Percentiles rank a stretch among this genome's conserved stretches.
phyloP scores from a whole-genome alignment of 2,888 invertebrate genomes.

The Lasius fuliginosus region DNA sequence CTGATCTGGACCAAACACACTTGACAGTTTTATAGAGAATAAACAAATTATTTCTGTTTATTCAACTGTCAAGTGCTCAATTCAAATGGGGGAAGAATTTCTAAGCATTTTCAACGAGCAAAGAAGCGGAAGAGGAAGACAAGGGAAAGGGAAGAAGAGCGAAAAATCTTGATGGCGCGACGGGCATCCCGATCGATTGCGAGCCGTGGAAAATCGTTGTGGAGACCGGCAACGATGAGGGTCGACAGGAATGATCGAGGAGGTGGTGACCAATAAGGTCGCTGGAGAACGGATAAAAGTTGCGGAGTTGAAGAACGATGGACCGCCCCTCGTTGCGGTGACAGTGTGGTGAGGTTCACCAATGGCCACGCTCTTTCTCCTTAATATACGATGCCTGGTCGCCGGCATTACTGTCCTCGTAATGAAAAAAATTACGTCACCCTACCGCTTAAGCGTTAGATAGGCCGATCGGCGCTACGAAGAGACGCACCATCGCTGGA shows the following conservation, averaged over 20 bases:
- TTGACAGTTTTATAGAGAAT: constrained; percentile 11
- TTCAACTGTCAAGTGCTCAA: not conserved
- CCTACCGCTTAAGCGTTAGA: constrained; percentile 63
- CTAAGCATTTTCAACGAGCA: not conserved
- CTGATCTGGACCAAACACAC: not conserved
- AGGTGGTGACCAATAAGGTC: constrained; percentile 77
- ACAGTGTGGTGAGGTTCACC: constrained; percentile 68
- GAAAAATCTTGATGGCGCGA: constrained; percentile 1
- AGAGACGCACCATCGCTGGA: constrained; percentile 31
- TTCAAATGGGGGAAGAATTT: not conserved
- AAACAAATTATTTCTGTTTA: not conserved
- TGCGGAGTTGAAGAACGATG: constrained; percentile 72
- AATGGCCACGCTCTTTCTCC: constrained; percentile 75
- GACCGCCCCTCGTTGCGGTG: constrained; percentile 77
- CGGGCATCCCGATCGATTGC: constrained; percentile 39
- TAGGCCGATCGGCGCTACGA: constrained; percentile 56
- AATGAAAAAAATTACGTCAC: constrained; percentile 72
- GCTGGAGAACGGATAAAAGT: constrained; percentile 77
- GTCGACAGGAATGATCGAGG: constrained; percentile 71
- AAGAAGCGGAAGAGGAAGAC: constrained; percentile 6
- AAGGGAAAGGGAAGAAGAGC: not conserved
- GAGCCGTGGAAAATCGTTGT: constrained; percentile 60
- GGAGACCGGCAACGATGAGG: constrained; percentile 45
- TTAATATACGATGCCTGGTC: constrained; percentile 77
- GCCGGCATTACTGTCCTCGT: constrained; percentile 63